A percentile compares a stretch with the other conserved stretches of the same genome.
Evolutionary conservation across 1,140 invertebrate species (phyloP).

Genomic region (Hesperophylax magnus): DNA sequence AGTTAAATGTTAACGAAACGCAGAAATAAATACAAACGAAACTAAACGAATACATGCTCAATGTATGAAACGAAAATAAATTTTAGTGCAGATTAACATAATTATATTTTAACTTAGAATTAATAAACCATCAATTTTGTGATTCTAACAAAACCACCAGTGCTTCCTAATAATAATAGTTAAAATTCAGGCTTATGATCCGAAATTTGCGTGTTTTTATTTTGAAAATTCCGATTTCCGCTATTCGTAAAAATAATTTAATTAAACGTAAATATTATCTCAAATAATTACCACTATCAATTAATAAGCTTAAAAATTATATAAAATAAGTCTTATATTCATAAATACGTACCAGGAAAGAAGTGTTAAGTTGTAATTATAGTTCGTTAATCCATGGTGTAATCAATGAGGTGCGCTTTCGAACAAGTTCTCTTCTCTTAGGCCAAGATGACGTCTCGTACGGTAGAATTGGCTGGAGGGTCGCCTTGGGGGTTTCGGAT

Average conservation of each 20-base stretch:
- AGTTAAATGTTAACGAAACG: background rate
- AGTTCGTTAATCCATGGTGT: background rate
- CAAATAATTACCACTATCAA: too few species aligned
- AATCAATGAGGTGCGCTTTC: background rate
- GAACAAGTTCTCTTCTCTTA: background rate
- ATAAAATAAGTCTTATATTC: too few species aligned
- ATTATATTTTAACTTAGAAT: background rate
- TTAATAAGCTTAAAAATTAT: too few species aligned
- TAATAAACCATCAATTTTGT: constrained; percentile 12
- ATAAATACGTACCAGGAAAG: too few species aligned
- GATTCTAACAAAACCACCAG: constrained; percentile 17
- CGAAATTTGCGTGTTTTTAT: too few species aligned
- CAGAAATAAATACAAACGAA: background rate
- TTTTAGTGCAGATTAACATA: background rate
- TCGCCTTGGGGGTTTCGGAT: constrained; percentile 93
- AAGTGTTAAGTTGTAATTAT: background rate
- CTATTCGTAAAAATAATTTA: too few species aligned
- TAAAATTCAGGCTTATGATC: too few species aligned
- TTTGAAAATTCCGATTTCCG: too few species aligned
- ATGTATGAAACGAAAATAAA: constrained; percentile 13
- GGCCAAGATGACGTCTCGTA: constrained; percentile 75
- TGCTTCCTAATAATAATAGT: constrained; percentile 8
- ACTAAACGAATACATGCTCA: constrained; percentile 12
- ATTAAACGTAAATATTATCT: too few species aligned
- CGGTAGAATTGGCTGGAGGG: constrained; percentile 83